Base-by-base conservation (phyloP, 2,888 invertebrate genomes). In the Megastigmus dorsalis region DNA sequence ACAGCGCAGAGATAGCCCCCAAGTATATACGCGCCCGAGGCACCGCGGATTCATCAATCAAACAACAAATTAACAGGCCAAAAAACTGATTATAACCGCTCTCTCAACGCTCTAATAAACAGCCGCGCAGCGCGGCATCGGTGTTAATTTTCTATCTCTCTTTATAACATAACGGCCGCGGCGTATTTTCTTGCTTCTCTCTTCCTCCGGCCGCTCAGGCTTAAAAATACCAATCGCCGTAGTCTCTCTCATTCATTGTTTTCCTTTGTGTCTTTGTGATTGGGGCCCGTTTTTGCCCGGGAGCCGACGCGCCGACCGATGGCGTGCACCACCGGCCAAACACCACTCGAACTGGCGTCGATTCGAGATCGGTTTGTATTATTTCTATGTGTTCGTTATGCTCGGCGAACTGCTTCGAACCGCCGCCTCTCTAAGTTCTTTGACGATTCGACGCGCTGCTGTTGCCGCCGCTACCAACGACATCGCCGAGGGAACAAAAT, bases 311-410 rank as follows among this genome's bases (percentile, higher is more conserved):
- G 62, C 15, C 15, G 45, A 26, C 13, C 20, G 63, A 5, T n/a
- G 10, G 15, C 18, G 43, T 1, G 15, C 26, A 26, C 43, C 10
- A 28, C n/a, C 18, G 2, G 10, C 18, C n/a, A n/a, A n/a, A n/a
- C 43, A 33, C 54, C 20, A 18, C 18, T 28, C 30, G 26, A 43
- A 1, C 59, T 20, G 50, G 65, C 50, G 52, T 50, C 28, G 28
- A 43, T 43, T 28, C 65, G 60, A n/a, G n/a, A 77, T 77, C 76
- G 75, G 75, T 80, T 80, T 81, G 78, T 80, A 80, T 82, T 82
- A 82, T 82, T 83, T n/a, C n/a, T 82, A 80, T 82, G 80, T 79
- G 80, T 80, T 81, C 80, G 81, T 79, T 79, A 79, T 79, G 82
- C 79, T 79, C 70, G 76, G 63, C 60, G 67, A 33, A 77, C 54